Conservation (phyloP, 1,140 invertebrate species). For the Mactra quadrangularis region DNA sequence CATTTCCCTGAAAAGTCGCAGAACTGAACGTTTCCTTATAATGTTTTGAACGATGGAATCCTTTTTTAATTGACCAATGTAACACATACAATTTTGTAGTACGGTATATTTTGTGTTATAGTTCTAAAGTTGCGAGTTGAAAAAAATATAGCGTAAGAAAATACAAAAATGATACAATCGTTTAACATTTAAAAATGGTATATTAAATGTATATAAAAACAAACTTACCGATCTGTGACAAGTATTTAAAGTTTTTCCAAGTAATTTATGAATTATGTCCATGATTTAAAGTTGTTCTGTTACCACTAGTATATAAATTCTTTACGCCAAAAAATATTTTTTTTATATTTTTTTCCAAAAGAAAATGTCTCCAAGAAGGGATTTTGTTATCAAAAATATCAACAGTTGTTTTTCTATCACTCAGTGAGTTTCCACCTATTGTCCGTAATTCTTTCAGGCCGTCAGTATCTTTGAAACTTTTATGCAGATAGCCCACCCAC, state of each 20-base stretch:
- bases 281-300: neutral
- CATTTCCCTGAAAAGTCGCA: too few species aligned
- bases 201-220: neutral
- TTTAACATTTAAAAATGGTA: too few species aligned
- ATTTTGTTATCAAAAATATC: neutral
- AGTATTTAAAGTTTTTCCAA: slow-evolving; percentile 32
- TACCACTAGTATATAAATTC: neutral
- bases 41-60: too few species aligned
- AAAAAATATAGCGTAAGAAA: too few species aligned
- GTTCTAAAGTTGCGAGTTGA: too few species aligned
- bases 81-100: too few species aligned
- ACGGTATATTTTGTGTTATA: too few species aligned
- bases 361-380: too few species aligned
- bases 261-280: slow-evolving; percentile 32
- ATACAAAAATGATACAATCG: too few species aligned
- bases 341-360: neutral
- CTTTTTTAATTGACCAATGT: too few species aligned
- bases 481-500: slow-evolving; percentile 35
- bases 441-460: neutral
- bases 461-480: slow-evolving; percentile 34
- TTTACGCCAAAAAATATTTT: neutral
- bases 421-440: neutral
- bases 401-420: neutral
- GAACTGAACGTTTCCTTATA: too few species aligned
- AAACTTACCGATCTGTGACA: slow-evolving; percentile 32